Base-by-base conservation (phyloP, 1,140 invertebrate species). In the Brachionus paranguensis region DNA sequence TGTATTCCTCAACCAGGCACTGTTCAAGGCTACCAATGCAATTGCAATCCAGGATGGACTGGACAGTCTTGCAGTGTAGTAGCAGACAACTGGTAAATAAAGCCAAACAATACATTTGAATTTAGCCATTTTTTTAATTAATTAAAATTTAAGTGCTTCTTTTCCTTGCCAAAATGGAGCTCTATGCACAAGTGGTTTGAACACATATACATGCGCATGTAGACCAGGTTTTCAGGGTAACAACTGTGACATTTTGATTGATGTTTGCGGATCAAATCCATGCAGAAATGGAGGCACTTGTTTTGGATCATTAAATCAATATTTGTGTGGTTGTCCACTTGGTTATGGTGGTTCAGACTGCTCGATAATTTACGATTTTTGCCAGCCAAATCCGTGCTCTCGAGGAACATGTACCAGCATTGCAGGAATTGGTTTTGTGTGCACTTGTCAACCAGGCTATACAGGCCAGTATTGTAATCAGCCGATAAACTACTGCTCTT, bases 151-250 rank as follows among this genome's bases (percentile, higher is more conserved):
- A 70, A 70, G 65, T 81, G 37, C 55, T 43, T 81, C 81, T 11
- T 33, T 17, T 50, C 95, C 95, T 0, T 96, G 95, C 87, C 86
- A 91, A 53, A 95, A 96, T 86, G 93, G 94, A 0, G 95, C 93
- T 3, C 95, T 94, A 0, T 96, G 95, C 86, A 91, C 47, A n/a
- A 78, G 94, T 0, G 88, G 93, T 2, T 91, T 92, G 12, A 91
- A 93, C 85, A 92, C 92, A 60, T 96, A 94, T 90, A 92, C 92
- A 85, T 97, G 95, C 90, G 92, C 91, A 27, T 97, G 95, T 86
- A 93, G 93, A n/a, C 91, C 93, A 7, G 95, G 95, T 70, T 97
- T 96, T 88, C 93, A 93, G 45, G 96, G 96, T 85, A 72, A 84
- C 60, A 84, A 53, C 17, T 87, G 86, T 68, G 12, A 24, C 5